A percentile compares a stretch with the other conserved stretches of the same genome.
Conservation (phyloP, 2,113 vertebrate genomes). For the Pseudonaja textilis region DNA sequence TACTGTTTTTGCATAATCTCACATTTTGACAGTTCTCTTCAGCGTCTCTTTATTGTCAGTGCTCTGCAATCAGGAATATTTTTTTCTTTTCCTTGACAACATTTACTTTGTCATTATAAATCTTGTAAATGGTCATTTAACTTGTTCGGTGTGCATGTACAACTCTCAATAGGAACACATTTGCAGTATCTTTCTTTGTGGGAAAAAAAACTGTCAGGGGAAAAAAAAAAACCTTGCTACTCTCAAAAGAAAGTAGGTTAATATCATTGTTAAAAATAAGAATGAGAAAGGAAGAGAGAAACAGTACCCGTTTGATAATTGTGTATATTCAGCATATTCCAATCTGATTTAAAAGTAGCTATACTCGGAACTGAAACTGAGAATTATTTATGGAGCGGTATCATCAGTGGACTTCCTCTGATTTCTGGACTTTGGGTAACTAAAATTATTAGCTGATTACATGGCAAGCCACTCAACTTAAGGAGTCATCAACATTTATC, state of each 20-base stretch:
- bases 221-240: constrained; percentile 53
- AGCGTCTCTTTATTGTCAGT: constrained; percentile 73
- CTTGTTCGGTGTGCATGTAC: constrained; percentile 59
- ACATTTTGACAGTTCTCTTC: constrained; percentile 81
- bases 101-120: constrained; percentile 76
- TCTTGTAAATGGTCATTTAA: constrained; percentile 80
- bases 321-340: background rate
- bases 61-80: constrained; percentile 74
- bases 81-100: constrained; percentile 61
- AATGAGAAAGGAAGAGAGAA: constrained; percentile 31
- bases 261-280: constrained; percentile 39
- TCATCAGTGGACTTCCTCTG: background rate
- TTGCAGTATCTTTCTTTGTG: constrained; percentile 42
- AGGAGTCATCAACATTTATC: background rate
- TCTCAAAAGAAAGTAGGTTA: constrained; percentile 31
- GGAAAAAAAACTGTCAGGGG: constrained; percentile 34
- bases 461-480: background rate
- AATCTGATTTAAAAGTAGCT: background rate
- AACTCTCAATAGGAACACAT: constrained; percentile 48
- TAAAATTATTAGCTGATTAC: background rate
- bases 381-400: no score
- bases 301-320: constrained; percentile 5
- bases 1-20: constrained; percentile 85
- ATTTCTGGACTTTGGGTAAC: constrained; percentile 20
- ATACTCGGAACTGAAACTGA: background rate